Conservation (phyloP, 2,888 invertebrate species). For the Ophioninae sp. region DNA sequence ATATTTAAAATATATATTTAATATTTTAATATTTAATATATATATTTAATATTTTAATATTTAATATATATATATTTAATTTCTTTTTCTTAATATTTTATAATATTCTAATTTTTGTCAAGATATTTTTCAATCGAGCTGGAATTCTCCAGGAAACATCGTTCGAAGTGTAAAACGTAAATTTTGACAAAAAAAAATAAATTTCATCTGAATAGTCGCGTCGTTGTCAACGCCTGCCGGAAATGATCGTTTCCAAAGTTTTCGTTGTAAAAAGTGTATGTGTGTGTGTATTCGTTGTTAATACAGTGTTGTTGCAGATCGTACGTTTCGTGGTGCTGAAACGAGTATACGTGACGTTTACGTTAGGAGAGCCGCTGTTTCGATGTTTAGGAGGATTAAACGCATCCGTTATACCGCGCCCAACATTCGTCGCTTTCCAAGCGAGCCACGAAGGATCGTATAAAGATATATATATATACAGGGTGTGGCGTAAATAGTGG, state of each 20-base stretch:
- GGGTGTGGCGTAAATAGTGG: too few species aligned
- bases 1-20: too few species aligned
- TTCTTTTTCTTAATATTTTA: too few species aligned
- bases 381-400: constrained; percentile 73
- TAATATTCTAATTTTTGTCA: too few species aligned
- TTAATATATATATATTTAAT: too few species aligned
- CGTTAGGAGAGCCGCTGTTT: constrained; percentile 45
- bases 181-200: too few species aligned
- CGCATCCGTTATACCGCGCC: constrained; percentile 76
- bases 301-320: background rate
- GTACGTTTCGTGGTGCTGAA: background rate
- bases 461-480: constrained; percentile 1
- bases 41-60: too few species aligned
- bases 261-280: background rate
- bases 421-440: constrained; percentile 51
- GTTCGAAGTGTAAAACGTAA: too few species aligned
- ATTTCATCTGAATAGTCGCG: too few species aligned
- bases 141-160: background rate
- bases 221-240: background rate
- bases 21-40: too few species aligned
- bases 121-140: background rate
- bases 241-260: background rate
- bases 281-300: background rate
- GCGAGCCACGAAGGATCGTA: constrained; percentile 70
- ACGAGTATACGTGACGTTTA: background rate